Evolutionary conservation across 64 coral and sea anemone species (phyloP), one percentile per base, ranked within the genome.

Genomic region (Orbicella faveolata): DNA sequence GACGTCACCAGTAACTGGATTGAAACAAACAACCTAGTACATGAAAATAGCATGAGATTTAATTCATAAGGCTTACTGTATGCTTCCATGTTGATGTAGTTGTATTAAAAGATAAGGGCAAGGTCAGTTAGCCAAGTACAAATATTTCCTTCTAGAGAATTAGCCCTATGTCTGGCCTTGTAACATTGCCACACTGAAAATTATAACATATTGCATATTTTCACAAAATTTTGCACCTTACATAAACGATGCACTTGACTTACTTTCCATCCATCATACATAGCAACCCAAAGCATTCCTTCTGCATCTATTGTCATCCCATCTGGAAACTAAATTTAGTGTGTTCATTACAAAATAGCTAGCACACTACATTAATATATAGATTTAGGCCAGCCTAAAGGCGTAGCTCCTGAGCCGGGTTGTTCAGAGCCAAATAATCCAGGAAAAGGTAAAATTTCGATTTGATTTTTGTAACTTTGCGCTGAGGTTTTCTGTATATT

Each of bases 261-360:
- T 79, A 94, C 93, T 63, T 94, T 89, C 63, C 93, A 89, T 15
- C 88, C 93, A 90, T 90, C 83, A 73, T 94, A 94, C 93, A 94
- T 94, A 74, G 93, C 93, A 34, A 90, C 79, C 93, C 93, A 94
- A n/a, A 94, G 68, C 93, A 94, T 94, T 25, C 93, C 93, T 73
- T 94, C 93, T 52, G 61, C 80, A 79, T 94, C 93, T 72, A 90
- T 85, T 79, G 80, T 90, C 88, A 94, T 94, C 44, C 93, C 93
- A 75, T 94, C 93, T 79, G 93, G 88, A 25, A 3, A 79, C 77
- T 79, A 59, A 83, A 89, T 84, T 41, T 61, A 36, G 13, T 12
- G 10, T 23, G 76, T 10, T 41, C 2, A 35, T 63, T 5, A 62
- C 41, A 48, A 48, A 48, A 48, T 6, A 5, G 41, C 41, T 48